Conservation (phyloP, 1,140 invertebrate species). For the Diabrotica undecimpunctata region DNA sequence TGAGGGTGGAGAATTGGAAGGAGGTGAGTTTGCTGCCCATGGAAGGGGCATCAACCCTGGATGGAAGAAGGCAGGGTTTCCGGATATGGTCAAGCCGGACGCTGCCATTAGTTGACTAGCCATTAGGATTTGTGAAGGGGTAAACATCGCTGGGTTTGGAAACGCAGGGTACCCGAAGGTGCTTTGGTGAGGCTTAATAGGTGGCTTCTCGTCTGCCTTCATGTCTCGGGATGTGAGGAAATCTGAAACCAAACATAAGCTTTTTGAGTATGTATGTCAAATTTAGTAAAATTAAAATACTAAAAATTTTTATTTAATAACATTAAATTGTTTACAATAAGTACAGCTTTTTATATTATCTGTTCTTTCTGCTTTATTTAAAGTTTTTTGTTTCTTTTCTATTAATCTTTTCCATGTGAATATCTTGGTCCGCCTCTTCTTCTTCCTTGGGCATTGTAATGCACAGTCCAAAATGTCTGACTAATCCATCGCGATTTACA, state of each 20-base stretch:
- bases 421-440: too few species aligned
- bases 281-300: not conserved
- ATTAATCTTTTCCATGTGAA: too few species aligned
- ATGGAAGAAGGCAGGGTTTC: constrained; percentile 55
- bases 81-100: constrained; percentile 46
- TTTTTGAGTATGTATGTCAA: not conserved
- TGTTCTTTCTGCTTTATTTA: too few species aligned
- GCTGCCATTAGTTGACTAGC: constrained; percentile 54
- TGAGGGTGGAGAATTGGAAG: constrained; percentile 43
- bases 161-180: constrained; percentile 48
- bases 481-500: too few species aligned
- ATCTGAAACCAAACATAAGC: constrained; percentile 33
- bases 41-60: constrained; percentile 46
- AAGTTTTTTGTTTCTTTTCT: too few species aligned
- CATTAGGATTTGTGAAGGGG: constrained; percentile 54
- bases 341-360: not conserved
- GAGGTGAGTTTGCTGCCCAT: constrained; percentile 44
- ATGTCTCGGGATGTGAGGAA: constrained; percentile 32
- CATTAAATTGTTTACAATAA: not conserved
- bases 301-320: not conserved
- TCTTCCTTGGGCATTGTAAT: too few species aligned
- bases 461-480: too few species aligned
- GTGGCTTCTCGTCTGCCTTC: constrained; percentile 39
- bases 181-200: constrained; percentile 32
- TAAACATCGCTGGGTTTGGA: constrained; percentile 56